Base-by-base conservation (phyloP, 2,113 vertebrate species). In the Lagopus muta region DNA sequence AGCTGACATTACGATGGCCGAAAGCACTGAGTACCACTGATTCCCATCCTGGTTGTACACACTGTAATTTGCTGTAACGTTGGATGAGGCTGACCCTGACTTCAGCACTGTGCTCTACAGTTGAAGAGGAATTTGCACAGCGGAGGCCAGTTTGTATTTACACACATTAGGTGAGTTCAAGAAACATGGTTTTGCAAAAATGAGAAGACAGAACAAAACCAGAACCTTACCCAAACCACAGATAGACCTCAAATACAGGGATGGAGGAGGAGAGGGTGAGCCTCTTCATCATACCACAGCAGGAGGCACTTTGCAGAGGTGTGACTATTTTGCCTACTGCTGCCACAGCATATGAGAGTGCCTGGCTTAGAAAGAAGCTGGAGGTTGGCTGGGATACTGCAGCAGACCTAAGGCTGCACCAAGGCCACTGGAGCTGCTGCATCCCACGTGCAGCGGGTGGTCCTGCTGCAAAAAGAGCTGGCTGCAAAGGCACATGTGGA, bases 171-270 rank as follows among this genome's bases (percentile, higher is more conserved):
- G 30, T 47, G 70, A 52, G 6, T 42, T 57, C 21, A 54, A 47
- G 18, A 60, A 82, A 77, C 18, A 42, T 0, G 1, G 25, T 25
- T 66, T 69, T 52, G 61, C 36, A 69, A 74, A 89, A 70, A 64
- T 2, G 18, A 18, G 73, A 58, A 16, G 54, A 48, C 43, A 64
- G 54, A 86, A 52, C 21, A 64, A 77, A 75, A 80, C 7, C 8
- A 36, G 70, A 85, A 67, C 32, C 16, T 50, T 17, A 71, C 38
- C 11, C 28, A 66, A 88, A 10, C 45, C 64, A 66, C 69, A 50
- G 50, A 67, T 0, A 0, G 43, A 54, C 34, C 58, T 61, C 64
- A 76, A 36, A 40, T 10, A 43, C 0, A 3, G 42, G 28, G 20
- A 83, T 64, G 25, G 6, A 75, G 47, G 36, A 78, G 38, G 38